Evolutionary conservation across 2,797 vertebrate species (phyloP).

Genomic region (Hoplostethus atlanticus): DNA sequence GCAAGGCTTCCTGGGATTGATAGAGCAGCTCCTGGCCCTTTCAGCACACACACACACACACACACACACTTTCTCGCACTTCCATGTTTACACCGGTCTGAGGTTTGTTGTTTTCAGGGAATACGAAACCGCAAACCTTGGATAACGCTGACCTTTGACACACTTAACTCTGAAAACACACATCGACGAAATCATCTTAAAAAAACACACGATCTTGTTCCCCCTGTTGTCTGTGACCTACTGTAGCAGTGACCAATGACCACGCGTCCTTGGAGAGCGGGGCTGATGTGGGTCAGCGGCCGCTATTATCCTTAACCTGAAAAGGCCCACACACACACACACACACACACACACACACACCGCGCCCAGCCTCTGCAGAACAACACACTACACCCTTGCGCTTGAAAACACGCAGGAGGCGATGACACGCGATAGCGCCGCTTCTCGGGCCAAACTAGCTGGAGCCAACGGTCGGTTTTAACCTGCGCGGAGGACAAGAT

Average conservation of each 20-base stretch:
- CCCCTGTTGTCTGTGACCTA: conserved; percentile 25
- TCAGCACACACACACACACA: conserved; percentile 44
- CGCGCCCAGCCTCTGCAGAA: conserved; percentile 32
- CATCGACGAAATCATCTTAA: conserved; percentile 2
- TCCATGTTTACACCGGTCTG: conserved; percentile 51
- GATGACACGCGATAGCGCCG: conserved; percentile 30
- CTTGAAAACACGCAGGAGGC: conserved; percentile 55
- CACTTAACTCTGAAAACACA: conserved; percentile 20
- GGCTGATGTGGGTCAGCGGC: conserved; percentile 56
- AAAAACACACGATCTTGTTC: conserved; percentile 10
- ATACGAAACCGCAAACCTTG: conserved; percentile 44
- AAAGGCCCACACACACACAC: conserved; percentile 13
- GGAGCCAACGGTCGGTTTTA: conserved; percentile 26
- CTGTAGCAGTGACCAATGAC: conserved; percentile 21
- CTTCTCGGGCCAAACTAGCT: conserved; percentile 38
- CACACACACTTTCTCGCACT: conserved; percentile 45
- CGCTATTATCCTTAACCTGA: conserved; percentile 43
- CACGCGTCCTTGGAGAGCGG: conserved; percentile 18
- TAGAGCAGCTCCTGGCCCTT: conserved; percentile 52
- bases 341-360: conserved; percentile 20
- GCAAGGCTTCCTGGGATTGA: conserved; percentile 82
- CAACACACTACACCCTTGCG: conserved; percentile 52
- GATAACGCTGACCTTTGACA: conserved; percentile 54
- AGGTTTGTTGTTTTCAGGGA: conserved; percentile 57
- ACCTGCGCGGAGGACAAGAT: conserved; percentile 7